A percentile compares a stretch with the other conserved stretches of the same genome.
Evolutionary conservation across 2,888 invertebrate species (phyloP).

Genomic region (Portevinia maculata): DNA sequence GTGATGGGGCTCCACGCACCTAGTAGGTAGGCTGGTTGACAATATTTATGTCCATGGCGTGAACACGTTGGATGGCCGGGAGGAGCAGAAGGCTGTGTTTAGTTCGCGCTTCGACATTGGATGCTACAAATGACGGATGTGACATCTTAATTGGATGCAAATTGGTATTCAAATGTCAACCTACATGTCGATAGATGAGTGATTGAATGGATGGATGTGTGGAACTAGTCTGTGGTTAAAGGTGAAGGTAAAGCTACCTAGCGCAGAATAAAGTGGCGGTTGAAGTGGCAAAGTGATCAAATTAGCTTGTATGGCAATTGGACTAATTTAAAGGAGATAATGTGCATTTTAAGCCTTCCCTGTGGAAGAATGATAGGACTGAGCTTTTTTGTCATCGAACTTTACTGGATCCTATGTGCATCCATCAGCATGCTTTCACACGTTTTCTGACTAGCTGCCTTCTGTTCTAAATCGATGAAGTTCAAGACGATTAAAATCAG

Average conservation of each 20-base stretch:
- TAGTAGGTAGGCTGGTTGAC: conserved; percentile 49
- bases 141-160: conserved; percentile 72
- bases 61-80: conserved; percentile 17
- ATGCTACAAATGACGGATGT: conserved; percentile 71
- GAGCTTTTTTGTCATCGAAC: too few relatives aligned
- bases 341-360: too few relatives aligned
- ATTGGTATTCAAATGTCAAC: conserved; percentile 70
- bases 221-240: neutral
- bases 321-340: too few relatives aligned
- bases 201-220: conserved; percentile 58
- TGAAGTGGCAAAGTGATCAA: too few relatives aligned
- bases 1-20: conserved; percentile 17
- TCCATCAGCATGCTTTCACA: too few relatives aligned
- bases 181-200: conserved; percentile 53
- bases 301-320: too few relatives aligned
- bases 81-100: conserved; percentile 14
- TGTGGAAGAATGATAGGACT: too few relatives aligned
- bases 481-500: too few relatives aligned
- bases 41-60: conserved; percentile 52
- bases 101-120: conserved; percentile 28
- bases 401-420: too few relatives aligned
- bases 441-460: too few relatives aligned
- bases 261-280: neutral
- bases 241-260: neutral
- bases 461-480: too few relatives aligned